Base-by-base conservation (phyloP, 2,888 invertebrate species). In the Homarus gammarus region DNA sequence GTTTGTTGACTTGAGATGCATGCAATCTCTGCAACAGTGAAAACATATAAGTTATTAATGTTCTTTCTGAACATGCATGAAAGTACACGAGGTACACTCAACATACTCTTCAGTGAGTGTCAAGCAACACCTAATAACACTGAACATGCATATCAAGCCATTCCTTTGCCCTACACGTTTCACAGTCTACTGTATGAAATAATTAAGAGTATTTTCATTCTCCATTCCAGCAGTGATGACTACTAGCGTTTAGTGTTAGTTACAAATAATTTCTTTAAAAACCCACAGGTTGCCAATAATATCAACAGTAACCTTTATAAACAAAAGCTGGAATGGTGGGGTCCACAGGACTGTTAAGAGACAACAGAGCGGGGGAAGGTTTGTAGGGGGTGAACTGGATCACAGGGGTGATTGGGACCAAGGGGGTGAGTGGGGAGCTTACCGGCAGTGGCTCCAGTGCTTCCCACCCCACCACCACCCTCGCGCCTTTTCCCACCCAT, bases 1-100 rank as follows among this genome's bases (percentile, higher is more conserved):
- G 93, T 93, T 92, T 93, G 93, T 92, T 94, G 93, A 90, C 93
- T 93, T 64, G 93, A 93, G 91, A 94, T 94, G 93, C 93, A 94
- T n/a, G 93, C 93, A 91, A 94, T 93, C 93, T 94, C 94, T 93
- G 92, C 22, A 92, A 91, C 68, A 91, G 18, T 5, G 6, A 5
- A 6, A 44, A 8, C 12, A 12, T 12, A 12, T 12, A 70, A 31
- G 18, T n/a, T 18, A 27, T 5, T 64, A 6, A 27, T 64, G 5
- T 18, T 5, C 18, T 64, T 33, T 49, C 12, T 75, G 22, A 44
- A 49, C 27, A 49, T 75, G 38, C 12, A n/a, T 18, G 44, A 75
- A 2, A 44, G 27, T 75, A n/a, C 75, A 44, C 27, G 27, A 27
- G 27, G 8, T 75, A 27, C 73, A n/a, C 12, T 12, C 36, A 40